Evolutionary conservation across 2,797 vertebrate species (phyloP), one percentile per base, ranked within the genome.

Genomic region (Manis pentadactyla): DNA sequence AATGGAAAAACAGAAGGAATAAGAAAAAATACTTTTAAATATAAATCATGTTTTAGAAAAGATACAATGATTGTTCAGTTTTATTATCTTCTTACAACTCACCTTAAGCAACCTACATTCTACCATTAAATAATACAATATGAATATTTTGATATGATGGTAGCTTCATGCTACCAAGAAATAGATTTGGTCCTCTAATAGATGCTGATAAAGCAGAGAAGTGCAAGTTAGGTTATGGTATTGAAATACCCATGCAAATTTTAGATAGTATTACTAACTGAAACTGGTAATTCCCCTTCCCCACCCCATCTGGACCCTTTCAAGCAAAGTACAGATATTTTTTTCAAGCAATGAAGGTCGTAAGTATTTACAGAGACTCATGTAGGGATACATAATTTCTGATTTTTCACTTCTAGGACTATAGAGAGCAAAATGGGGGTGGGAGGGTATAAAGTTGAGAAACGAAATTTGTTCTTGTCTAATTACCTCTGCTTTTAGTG

Each of bases 11-110:
- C 0, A 71, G 90, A 17, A 73, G 7, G 9, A 93, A 96, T 34
- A 42, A 87, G 7, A 63, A 31, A 31, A 63, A 29, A 6, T 6
- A 15, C 31, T 14, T 55, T 21, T n/a, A 46, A 61, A 69, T 3
- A 17, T 66, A 90, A 93, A 81, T 89, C 1, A 49, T 74, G 34
- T 4, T 51, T 87, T 95, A 77, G 53, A 84, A 93, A 95, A 69
- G 27, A 82, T 7, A 84, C n/a, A 42, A 73, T 25, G 31, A 63
- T 53, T 68, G 8, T 37, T 88, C 9, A 59, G 25, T 94, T 87
- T 92, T 55, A 78, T 10, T 82, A 74, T 85, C 93, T 95, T 66
- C 23, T 90, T 86, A 34, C 23, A 84, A 37, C 14, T 88, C 29
- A 82, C 19, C 15, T 93, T 15, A 94, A 71, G 4, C 29, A 8